Conservation (phyloP, 2,797 vertebrate genomes). For the Morelia viridis region DNA sequence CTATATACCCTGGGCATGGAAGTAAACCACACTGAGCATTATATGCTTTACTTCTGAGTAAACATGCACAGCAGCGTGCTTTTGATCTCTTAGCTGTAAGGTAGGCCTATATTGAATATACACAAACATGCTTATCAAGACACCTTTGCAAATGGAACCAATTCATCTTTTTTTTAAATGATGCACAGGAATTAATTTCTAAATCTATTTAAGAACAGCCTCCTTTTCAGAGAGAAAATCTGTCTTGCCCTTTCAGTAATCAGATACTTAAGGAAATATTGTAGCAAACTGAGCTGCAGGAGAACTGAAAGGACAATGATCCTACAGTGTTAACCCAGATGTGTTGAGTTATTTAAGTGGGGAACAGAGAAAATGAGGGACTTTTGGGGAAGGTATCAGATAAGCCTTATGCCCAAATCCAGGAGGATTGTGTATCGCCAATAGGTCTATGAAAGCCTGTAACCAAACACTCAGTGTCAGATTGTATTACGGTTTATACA, state of each 20-base stretch:
- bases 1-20: background rate
- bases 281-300: conserved; percentile 85
- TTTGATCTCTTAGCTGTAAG: background rate
- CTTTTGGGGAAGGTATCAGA: conserved; percentile 93
- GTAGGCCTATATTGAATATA: too few species aligned
- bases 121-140: conserved; percentile 58
- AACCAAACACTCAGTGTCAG: conserved; percentile 83
- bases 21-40: background rate
- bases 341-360: conserved; percentile 92
- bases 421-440: conserved; percentile 91
- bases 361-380: conserved; percentile 81
- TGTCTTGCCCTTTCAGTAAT: conserved; percentile 87
- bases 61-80: background rate
- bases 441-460: conserved; percentile 91
- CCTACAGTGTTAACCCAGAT: conserved; percentile 96
- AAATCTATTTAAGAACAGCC: conserved; percentile 73
- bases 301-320: conserved; percentile 94
- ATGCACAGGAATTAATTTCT: conserved; percentile 81
- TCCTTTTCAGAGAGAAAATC: conserved; percentile 54
- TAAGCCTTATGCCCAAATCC: conserved; percentile 95
- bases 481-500: conserved; percentile 97
- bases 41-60: background rate
- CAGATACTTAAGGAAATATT: conserved; percentile 89
- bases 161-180: conserved; percentile 69
- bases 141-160: conserved; percentile 65